phyloP scores from a whole-genome alignment of 2,797 vertebrate species.

The Toxotes lorentzi region DNA sequence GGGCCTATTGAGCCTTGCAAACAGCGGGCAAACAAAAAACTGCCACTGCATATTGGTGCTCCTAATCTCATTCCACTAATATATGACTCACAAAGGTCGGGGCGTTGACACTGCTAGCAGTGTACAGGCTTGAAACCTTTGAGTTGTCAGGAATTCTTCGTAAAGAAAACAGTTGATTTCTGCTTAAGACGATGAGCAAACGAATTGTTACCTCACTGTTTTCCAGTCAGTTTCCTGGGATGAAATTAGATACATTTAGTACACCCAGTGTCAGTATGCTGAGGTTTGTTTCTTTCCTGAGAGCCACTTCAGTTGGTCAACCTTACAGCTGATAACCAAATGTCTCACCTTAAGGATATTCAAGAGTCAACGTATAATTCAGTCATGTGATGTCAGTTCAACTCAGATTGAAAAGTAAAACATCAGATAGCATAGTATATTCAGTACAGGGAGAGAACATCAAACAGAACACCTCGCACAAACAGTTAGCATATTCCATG shows the following conservation, averaged over 20 bases:
- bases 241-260: constrained; percentile 5
- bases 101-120: not conserved
- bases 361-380: not conserved
- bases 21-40: not conserved
- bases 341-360: constrained; percentile 7
- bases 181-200: not conserved
- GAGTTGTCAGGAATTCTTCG: not conserved
- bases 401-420: constrained; percentile 46
- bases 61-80: not conserved
- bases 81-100: not conserved
- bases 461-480: constrained; percentile 52
- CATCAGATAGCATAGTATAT: constrained; percentile 11
- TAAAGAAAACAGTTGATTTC: not conserved
- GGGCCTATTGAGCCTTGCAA: not conserved
- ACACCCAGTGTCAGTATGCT: not conserved
- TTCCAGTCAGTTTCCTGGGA: not conserved
- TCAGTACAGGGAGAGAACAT: constrained; percentile 43
- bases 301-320: not conserved
- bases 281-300: not conserved
- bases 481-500: constrained; percentile 58
- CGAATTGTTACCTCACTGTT: not conserved
- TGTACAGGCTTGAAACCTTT: not conserved
- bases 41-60: not conserved
- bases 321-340: not conserved
- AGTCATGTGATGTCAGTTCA: constrained; percentile 11